Evolutionary conservation across 2,888 invertebrate species (phyloP), one percentile per base, ranked within the genome.

Genomic region (Nebria brevicollis): DNA sequence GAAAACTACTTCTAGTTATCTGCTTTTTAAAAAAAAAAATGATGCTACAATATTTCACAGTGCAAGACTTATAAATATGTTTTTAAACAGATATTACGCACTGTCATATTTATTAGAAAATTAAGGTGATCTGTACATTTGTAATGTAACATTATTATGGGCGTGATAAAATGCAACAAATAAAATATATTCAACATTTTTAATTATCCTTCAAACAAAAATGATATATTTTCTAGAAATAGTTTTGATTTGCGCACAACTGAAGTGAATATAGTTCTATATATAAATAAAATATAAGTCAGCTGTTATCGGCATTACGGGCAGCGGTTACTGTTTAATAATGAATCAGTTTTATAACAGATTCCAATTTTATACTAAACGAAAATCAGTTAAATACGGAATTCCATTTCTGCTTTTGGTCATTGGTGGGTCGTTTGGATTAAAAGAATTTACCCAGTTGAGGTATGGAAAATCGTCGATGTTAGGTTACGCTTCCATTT

Each of bases 391-490:
- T 82, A 92, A 89, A 87, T 94, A 92, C 88, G 95, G 94, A 7
- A 80, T 95, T 64, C 96, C 96, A 5, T 95, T 96, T 87, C 86
- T 96, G 26, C 82, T 94, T 75, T 90, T 95, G 83, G 89, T 96
- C 25, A 88, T 96, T 78, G 95, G 94, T 66, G 96, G 95, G 76
- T 95, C 96, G 0, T 94, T 95, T 88, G 95, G 93, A 4, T 88
- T 96, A 43, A 91, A 91, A 85, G 93, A 95, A 89, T 96, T 96
- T 90, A 91, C 95, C 5, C 91, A 92, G 87, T 87, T 96, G 83
- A 93, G 94, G 95, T 95, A 90, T 84, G 84, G n/a, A 70, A 70
- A 54, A 54, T 54, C 8, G 2, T 1, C 8, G 8, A 54, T 82
- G 82, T 77, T 84, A 77, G 76, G 81, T 83, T 66, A 75, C 41